Evolutionary conservation across 2,888 invertebrate genomes (phyloP).

Genomic region (Desoria tigrina): DNA sequence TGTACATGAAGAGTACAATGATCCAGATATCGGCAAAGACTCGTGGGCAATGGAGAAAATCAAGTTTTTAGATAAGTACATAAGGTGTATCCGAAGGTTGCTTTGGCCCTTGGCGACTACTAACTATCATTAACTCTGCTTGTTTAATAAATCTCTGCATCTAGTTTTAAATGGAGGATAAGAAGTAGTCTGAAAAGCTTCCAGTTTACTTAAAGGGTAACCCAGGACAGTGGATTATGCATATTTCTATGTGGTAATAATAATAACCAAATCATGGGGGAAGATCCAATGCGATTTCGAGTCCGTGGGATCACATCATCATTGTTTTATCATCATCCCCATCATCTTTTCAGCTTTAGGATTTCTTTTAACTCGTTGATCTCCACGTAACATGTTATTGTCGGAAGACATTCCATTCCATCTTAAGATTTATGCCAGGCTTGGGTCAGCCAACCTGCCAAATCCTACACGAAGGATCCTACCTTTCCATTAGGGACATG

Average conservation of each 20-base stretch:
- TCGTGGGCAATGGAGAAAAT: constrained; percentile 1
- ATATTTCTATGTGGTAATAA: neutral
- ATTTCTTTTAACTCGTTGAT: too few species aligned
- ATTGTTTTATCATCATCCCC: too few species aligned
- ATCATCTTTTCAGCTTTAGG: too few species aligned
- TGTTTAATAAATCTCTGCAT: constrained; percentile 7
- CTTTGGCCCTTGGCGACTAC: constrained; percentile 12
- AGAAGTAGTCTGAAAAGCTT: constrained; percentile 7
- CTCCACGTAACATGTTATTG: too few species aligned
- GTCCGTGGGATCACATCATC: too few species aligned
- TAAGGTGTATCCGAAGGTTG: constrained; percentile 20
- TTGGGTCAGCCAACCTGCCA: neutral
- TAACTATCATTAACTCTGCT: constrained; percentile 19
- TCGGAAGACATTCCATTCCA: constrained; percentile 4
- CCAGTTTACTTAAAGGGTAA: constrained; percentile 1
- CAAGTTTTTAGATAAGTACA: constrained; percentile 11
- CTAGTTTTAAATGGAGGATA: neutral
- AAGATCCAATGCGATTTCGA: constrained; percentile 6
- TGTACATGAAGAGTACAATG: neutral
- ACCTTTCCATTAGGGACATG: too few species aligned
- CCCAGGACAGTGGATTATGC: too few species aligned
- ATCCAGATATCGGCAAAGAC: neutral
- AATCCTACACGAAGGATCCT: too few species aligned
- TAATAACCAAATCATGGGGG: neutral
- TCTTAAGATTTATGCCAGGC: neutral